Evolutionary conservation across 2,888 invertebrate species (phyloP), one percentile per base, ranked within the genome.

Genomic region (Tachystola acroxantha): DNA sequence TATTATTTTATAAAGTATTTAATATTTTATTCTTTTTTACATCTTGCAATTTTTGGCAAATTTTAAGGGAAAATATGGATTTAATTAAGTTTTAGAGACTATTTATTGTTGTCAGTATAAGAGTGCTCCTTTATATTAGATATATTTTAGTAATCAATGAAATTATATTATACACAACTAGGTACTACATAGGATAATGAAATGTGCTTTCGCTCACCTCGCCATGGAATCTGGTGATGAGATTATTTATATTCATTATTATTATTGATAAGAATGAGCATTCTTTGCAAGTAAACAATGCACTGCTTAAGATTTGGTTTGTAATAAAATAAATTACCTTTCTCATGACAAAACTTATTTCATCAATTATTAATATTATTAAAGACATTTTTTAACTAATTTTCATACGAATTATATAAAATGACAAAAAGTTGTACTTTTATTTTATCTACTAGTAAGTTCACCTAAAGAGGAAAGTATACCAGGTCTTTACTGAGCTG

Each of bases 1-100:
- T 81, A 81, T 84, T 78, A 78, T 67, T 73, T n/a, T n/a, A n/a
- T 71, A 68, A 71, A 84, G 80, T 82, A 84, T 85, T n/a, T 82
- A 75, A 78, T 75, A 53, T 57, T n/a, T n/a, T 51, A 51, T 57
- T 58, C 60, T 62, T 64, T 67, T 66, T 62, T 64, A 62, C 55
- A 54, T 56, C 50, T 54, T 62, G 63, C 54, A 59, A 49, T 54
- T 45, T n/a, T 56, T 58, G 52, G 47, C 39, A 37, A 34, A 20
- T 42, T 41, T 34, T 20, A 34, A 38, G 37, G 30, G 37, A 43
- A 39, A 50, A 52, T n/a, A n/a, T 29, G 29, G 10, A 34, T 28
- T 40, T 34, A 40, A 14, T 39, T 45, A 47, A n/a, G n/a, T 51
- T 50, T 39, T 40, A 40, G 45, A 46, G 46, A 50, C 49, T 54